Base-by-base conservation (phyloP, 2,888 invertebrate species). In the Limnephilus marmoratus region DNA sequence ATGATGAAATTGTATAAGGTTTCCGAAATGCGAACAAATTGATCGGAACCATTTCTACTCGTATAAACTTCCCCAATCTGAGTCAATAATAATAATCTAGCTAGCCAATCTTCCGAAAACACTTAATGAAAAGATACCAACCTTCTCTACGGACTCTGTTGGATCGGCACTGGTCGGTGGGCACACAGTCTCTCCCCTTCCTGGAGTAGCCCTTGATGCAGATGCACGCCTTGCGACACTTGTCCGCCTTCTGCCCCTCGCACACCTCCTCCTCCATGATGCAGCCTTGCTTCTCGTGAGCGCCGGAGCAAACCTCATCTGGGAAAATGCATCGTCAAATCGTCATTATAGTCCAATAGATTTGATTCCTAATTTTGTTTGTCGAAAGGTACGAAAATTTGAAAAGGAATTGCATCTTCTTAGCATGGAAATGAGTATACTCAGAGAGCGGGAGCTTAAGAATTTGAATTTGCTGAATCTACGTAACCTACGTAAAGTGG, bases 171-270 rank as follows among this genome's bases (percentile, higher is more conserved):
- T 91, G n/a, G 29, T 85, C 87, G 13, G 11, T 41, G 3, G 49
- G 85, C 15, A 91, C 91, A 41, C 92, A 92, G 3, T 49, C 53
- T 31, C 37, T 83, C 29, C 90, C 49, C 37, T 85, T 85, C 45
- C 92, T 89, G 80, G 90, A 91, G 53, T 89, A 91, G 80, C 92
- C 92, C 37, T 15, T 11, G 12, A 31, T 82, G 83, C 92, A 92
- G 34, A 91, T 80, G 83, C 92, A 92, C 24, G 81, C 31, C 49
- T 83, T 89, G 37, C 18, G 34, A 49, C 90, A 90, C 34, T 90
- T n/a, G 41, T 18, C 87, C 37, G 68, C 87, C 24, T 91, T 18
- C 31, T 18, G 49, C 18, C 80, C 87, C n/a, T 87, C 91, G 49
- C 91, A 91, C 80, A 86, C 45, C 81, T 81, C 41, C 49, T 91